Percentiles rank a stretch among this genome's conserved stretches.
Conservation (phyloP, 2,113 vertebrate species). For the Erpornis zantholeuca region DNA sequence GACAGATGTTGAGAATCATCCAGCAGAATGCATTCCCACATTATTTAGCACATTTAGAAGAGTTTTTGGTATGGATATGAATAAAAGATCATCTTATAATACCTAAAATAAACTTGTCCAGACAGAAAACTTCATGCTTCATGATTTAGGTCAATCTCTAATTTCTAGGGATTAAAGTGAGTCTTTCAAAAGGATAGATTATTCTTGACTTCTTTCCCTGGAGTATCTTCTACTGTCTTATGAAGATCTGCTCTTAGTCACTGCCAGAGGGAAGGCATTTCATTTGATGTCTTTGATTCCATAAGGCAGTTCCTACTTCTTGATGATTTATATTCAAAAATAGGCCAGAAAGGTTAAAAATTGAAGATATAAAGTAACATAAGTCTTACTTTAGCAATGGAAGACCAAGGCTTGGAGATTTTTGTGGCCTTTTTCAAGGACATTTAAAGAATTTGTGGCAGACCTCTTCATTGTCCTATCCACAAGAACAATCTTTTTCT, state of each 20-base stretch:
- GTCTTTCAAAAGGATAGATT: slow-evolving; percentile 7
- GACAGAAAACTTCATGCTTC: slow-evolving; percentile 4
- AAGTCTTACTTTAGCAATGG: background rate
- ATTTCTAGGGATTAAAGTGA: slow-evolving; percentile 42
- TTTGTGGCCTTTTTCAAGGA: background rate
- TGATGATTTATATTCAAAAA: background rate
- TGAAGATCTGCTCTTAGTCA: background rate
- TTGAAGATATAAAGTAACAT: background rate
- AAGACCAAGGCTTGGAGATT: background rate
- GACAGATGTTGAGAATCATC: background rate
- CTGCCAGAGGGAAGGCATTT: slow-evolving; percentile 26
- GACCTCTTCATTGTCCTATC: background rate
- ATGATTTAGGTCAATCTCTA: slow-evolving; percentile 24
- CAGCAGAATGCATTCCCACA: background rate
- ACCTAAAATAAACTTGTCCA: background rate
- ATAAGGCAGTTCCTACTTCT: background rate
- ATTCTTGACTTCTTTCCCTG: background rate
- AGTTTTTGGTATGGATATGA: background rate
- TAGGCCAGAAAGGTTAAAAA: slow-evolving; percentile 1
- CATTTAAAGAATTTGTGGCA: background rate
- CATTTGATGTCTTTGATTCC: slow-evolving; percentile 25
- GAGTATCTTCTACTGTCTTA: background rate
- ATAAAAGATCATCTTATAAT: background rate
- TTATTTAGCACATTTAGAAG: slow-evolving; percentile 9
- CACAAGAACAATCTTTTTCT: background rate